A percentile compares a stretch with the other conserved stretches of the same genome.
These are phyloP conservation scores for Lagorchestes hirsutus DNA, from an alignment of 2,797 vertebrate species.

Conservation along the genomic window DNA sequence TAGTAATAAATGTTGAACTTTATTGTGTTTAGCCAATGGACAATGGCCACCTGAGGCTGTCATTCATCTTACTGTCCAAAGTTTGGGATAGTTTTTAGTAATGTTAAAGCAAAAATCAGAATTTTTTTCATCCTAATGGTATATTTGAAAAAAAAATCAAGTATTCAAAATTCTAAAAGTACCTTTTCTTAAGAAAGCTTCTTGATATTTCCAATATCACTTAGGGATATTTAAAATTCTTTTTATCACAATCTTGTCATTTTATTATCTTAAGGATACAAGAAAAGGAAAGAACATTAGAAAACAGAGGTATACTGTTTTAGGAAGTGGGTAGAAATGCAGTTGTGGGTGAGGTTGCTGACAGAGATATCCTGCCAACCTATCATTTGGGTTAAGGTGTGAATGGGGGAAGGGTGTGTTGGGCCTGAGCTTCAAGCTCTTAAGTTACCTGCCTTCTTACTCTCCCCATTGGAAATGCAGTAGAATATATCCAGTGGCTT, in stretches of 20 bases:
- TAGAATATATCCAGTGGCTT: neutral
- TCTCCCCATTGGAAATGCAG: neutral
- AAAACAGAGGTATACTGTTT: neutral
- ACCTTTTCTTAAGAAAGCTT: neutral
- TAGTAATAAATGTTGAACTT: constrained; percentile 58
- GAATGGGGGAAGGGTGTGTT: neutral
- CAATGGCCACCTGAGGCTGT: constrained; percentile 14
- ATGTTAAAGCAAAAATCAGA: neutral
- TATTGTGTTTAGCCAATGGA: constrained; percentile 24
- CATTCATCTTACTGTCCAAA: constrained; percentile 50
- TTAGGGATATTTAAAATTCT: neutral
- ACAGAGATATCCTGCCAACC: neutral
- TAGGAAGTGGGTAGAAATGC: neutral
- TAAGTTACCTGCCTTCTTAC: neutral
- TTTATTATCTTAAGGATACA: neutral
- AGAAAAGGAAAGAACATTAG: neutral
- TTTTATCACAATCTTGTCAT: neutral
- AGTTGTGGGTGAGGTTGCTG: neutral
- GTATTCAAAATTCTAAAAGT: neutral
- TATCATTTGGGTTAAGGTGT: neutral
- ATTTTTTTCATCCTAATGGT: neutral
- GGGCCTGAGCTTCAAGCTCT: neutral
- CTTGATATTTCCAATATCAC: neutral
- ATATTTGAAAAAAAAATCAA: neutral
- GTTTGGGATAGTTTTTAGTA: constrained; percentile 40